Percentiles rank a stretch among this genome's conserved stretches.
Evolutionary conservation across 2,888 invertebrate species (phyloP).

Genomic region (Ectropis crepuscularia): DNA sequence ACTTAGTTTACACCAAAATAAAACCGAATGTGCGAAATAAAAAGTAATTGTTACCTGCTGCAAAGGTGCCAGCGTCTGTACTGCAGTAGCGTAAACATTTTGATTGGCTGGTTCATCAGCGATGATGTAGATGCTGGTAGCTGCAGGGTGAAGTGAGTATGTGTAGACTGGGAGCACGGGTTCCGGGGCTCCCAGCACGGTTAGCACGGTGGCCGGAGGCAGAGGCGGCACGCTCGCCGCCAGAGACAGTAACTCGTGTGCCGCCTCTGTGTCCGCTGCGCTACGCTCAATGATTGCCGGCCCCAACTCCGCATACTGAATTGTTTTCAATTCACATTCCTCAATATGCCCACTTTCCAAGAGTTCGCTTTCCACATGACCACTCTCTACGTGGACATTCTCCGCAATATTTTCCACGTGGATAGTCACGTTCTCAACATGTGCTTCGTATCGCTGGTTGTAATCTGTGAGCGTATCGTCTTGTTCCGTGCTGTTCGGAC

Average conservation of each 20-base stretch:
- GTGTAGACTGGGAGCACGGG: conserved; percentile 81
- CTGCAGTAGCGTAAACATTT: conserved; percentile 56
- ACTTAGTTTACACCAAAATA: background rate
- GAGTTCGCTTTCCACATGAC: too few relatives aligned
- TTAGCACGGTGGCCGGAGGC: conserved; percentile 86
- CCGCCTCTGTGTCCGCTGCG: conserved; percentile 95
- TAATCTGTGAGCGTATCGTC: conserved; percentile 3
- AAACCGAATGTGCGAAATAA: background rate
- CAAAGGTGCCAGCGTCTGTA: conserved; percentile 60
- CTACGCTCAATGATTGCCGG: conserved; percentile 83
- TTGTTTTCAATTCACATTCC: background rate
- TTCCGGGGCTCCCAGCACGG: conserved; percentile 67
- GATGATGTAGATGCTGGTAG: conserved; percentile 66
- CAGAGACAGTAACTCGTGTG: conserved; percentile 91
- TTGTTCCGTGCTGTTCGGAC: background rate
- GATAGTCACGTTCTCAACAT: background rate
- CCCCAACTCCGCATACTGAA: conserved; percentile 56
- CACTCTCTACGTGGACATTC: too few relatives aligned
- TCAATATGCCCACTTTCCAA: background rate
- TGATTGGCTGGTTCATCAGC: conserved; percentile 65
- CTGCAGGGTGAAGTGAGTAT: conserved; percentile 86
- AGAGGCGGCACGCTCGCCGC: conserved; percentile 91
- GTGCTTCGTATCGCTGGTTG: conserved; percentile 8
- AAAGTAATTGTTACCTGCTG: conserved; percentile 42
- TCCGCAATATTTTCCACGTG: too few relatives aligned